These are phyloP conservation scores for Chymomyza costata DNA, from an alignment of 1,140 invertebrate genomes.

Conservation along the genomic window DNA sequence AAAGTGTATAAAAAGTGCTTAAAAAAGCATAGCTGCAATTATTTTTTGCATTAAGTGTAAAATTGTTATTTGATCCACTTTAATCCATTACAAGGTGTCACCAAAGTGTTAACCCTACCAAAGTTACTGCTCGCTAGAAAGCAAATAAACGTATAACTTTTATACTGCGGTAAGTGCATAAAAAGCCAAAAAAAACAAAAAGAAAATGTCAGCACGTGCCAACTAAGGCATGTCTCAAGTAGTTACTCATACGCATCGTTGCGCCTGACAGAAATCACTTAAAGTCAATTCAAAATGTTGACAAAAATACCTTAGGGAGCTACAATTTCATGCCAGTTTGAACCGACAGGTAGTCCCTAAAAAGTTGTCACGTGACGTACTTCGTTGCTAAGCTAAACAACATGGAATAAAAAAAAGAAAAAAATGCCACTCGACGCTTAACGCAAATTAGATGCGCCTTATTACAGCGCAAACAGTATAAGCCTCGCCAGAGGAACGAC, in stretches of 20 bases:
- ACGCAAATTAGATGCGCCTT: slow-evolving; percentile 73
- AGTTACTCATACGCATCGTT: slow-evolving; percentile 12
- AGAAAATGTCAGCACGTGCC: not conserved
- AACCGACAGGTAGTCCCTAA: slow-evolving; percentile 52
- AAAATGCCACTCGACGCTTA: slow-evolving; percentile 52
- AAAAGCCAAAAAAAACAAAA: slow-evolving; percentile 7
- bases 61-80: too few species aligned
- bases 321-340: slow-evolving; percentile 62
- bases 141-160: slow-evolving; percentile 25
- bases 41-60: too few species aligned
- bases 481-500: slow-evolving; percentile 10
- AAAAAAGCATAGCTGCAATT: slow-evolving; percentile 5
- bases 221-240: not conserved
- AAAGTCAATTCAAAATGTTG: slow-evolving; percentile 33
- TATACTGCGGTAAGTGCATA: slow-evolving; percentile 9
- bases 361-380: slow-evolving; percentile 21
- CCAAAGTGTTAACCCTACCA: slow-evolving; percentile 7
- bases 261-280: slow-evolving; percentile 50
- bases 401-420: slow-evolving; percentile 9
- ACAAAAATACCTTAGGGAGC: slow-evolving; percentile 31
- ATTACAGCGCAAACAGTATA: slow-evolving; percentile 65
- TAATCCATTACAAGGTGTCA: too few species aligned
- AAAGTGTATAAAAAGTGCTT: slow-evolving; percentile 10
- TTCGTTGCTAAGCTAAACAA: slow-evolving; percentile 36
- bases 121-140: slow-evolving; percentile 3